phyloP scores from a whole-genome alignment of 37 sponge, comb jelly and placozoan genomes.

The Chondrilla cf. caribensis region DNA sequence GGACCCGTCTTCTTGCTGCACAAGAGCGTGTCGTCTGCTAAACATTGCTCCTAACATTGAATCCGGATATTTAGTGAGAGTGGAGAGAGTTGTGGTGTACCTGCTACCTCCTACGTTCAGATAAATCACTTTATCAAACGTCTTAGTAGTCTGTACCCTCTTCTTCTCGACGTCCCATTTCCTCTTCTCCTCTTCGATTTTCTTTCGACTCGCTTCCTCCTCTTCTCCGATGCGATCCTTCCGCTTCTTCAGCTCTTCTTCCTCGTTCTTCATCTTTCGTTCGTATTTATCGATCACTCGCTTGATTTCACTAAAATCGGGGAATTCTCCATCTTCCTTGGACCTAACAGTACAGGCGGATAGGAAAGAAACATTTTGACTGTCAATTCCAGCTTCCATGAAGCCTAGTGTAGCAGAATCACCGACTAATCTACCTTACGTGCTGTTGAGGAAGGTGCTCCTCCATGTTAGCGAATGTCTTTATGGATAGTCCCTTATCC shows the following conservation, averaged over 20 bases:
- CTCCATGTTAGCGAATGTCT: too few species aligned
- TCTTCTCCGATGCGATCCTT: too few species aligned
- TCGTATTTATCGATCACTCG: not conserved
- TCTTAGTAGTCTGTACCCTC: not conserved
- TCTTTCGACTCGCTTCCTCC: not conserved
- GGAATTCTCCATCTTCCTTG: not conserved
- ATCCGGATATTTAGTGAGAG: not conserved
- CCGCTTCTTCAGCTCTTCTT: not conserved
- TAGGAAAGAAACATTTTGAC: too few species aligned
- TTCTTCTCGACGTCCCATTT: conserved; percentile 1
- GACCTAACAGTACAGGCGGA: too few species aligned
- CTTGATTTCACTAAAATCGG: not conserved
- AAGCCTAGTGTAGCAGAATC: too few species aligned
- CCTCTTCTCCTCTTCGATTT: not conserved
- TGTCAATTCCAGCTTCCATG: too few species aligned
- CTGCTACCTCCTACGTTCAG: not conserved
- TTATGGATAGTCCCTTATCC: too few species aligned
- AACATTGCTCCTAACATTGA: conserved; percentile 24
- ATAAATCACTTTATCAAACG: not conserved
- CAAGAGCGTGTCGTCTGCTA: conserved; percentile 16
- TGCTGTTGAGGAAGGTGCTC: too few species aligned
- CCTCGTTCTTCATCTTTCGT: not conserved
- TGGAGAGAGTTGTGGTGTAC: not conserved
- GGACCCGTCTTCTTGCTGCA: conserved; percentile 10
- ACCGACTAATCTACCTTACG: too few species aligned